Base-by-base conservation (phyloP, 30 jellyfish, hydroid and myxozoan genomes). In the Aurelia coerulea region DNA sequence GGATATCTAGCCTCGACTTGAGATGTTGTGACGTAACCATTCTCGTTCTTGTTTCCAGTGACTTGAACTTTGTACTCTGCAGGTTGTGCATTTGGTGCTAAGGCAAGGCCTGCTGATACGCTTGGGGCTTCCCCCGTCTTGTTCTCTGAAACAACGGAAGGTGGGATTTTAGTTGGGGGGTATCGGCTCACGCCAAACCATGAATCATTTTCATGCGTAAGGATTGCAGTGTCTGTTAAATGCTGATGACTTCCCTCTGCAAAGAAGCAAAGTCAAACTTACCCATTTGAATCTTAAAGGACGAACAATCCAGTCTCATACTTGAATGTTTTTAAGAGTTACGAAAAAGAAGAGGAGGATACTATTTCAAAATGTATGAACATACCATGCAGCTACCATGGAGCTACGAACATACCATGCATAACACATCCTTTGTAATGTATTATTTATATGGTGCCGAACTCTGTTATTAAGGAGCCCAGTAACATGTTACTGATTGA, bases 111-210 rank as follows among this genome's bases (percentile, higher is more conserved):
- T 15, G 91, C 88, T 15, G 50, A 71, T 5, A 59, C 91, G 12
- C 63, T 41, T 17, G 95, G 79, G 53, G 31, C 60, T 10, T 76
- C 76, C 51, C 56, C 60, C 8, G 52, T 34, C 11, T 46, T 10
- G 33, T 54, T 69, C 39, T 29, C 75, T 65, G 89, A 60, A 41
- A 73, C 83, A 5, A 17, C 59, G n/a, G 56, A 46, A 17, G 69
- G 41, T 19, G 92, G 80, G 33, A 19, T 53, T 50, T 56, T 60
- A 4, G 86, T 71, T 54, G 98, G 98, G 49, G 98, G 98, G 72
- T 88, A 94, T 76, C 98, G 68, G 89, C 97, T 89, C 32, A 94
- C 98, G 2, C 97, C 98, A 10, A 58, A 59, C 93, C 92, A 89
- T 17, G 89, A 50, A 75, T 94, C 89, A n/a, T 76, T 74, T 17